Evolutionary conservation across 1,140 invertebrate species (phyloP).

Genomic region (Pogonomyrmex californicus): DNA sequence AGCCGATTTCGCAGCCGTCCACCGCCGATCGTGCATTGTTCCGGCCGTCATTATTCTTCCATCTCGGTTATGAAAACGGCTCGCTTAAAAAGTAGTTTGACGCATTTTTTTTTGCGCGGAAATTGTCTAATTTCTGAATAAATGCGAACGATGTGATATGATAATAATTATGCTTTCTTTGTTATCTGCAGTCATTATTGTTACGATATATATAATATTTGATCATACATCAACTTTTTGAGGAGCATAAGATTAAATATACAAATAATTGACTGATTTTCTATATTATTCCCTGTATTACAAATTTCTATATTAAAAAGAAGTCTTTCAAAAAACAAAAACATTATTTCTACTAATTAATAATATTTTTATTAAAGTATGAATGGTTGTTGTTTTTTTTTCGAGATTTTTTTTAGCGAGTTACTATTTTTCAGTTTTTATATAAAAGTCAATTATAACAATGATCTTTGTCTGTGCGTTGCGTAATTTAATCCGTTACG

Average conservation of each 20-base stretch:
- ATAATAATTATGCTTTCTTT: slow-evolving; percentile 9
- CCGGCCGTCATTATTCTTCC: slow-evolving; percentile 63
- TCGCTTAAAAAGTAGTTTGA: slow-evolving; percentile 30
- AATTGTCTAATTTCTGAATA: slow-evolving; percentile 28
- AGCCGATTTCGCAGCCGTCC: slow-evolving; percentile 65
- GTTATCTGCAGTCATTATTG: slow-evolving; percentile 19
- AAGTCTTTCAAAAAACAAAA: not conserved
- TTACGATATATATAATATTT: not conserved
- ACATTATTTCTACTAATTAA: not conserved
- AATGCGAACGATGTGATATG: not conserved
- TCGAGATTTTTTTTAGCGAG: not conserved
- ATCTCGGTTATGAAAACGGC: slow-evolving; percentile 61
- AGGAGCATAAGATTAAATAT: not conserved
- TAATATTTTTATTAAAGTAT: not conserved
- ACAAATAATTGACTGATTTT: not conserved
- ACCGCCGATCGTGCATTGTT: slow-evolving; percentile 57
- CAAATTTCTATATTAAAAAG: not conserved
- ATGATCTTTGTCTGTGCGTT: not conserved
- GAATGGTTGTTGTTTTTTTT: not conserved
- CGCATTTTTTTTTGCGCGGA: not conserved
- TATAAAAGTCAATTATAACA: slow-evolving; percentile 16
- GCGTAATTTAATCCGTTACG: slow-evolving; percentile 1
- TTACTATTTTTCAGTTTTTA: not conserved
- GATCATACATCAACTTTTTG: not conserved
- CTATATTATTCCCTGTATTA: not conserved